Base-by-base conservation (phyloP, 2,797 vertebrate species). In the Sebastes alutus region DNA sequence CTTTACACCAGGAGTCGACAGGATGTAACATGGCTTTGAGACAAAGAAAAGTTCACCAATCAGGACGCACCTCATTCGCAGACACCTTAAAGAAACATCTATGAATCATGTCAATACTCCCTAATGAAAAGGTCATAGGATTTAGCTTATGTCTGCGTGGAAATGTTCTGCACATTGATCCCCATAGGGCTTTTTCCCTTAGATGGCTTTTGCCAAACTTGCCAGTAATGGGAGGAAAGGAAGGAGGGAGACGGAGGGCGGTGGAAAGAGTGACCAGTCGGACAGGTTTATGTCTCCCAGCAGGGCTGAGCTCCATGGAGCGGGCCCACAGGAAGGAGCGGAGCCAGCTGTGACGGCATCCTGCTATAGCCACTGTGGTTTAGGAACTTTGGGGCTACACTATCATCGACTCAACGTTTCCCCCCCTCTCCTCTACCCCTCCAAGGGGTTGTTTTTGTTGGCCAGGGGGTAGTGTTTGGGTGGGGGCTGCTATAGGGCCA, bases 211-310 rank as follows among this genome's bases (percentile, higher is more conserved):
- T 94, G 94, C 94, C 95, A 95, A 95, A 95, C 86, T 93, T 78
- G 71, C 92, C 91, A 91, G 93, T 94, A 94, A 94, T 94, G 92
- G 93, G 92, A 93, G 87, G 87, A 93, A 89, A 91, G 92, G 92
- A 94, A 93, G 87, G 90, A 88, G 90, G 89, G 93, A 93, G 92
- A 87, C 22, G 84, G 88, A 93, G 93, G 92, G 92, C 85, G 92
- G 93, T 95, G 95, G 95, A 96, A 96, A 96, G 93, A 96, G 92
- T 96, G 95, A 96, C 94, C 92, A 93, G 91, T 93, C 82, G 81
- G 93, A 96, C 95, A 95, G 95, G 93, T 95, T 96, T 95, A 96
- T 93, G 91, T 90, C 89, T 96, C 95, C 93, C 95, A 33, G 61
- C 83, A 49, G 90, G 95, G 86, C 92, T 72, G 76, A 85, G 88